Evolutionary conservation across 2,888 invertebrate species (phyloP), one percentile per base, ranked within the genome.

Genomic region (Trichacis sp.): DNA sequence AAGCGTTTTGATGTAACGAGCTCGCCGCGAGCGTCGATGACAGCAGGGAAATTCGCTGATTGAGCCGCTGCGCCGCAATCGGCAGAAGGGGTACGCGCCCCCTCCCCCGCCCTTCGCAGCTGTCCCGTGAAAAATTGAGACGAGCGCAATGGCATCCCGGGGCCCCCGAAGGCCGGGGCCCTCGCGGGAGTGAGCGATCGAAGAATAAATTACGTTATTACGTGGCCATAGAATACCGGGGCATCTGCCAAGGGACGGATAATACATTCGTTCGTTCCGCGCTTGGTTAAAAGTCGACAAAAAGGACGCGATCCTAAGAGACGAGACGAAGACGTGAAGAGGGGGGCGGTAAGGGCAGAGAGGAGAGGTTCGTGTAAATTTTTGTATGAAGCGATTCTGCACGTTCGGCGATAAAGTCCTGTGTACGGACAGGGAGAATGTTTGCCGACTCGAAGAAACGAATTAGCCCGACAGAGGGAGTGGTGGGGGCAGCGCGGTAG

Each of bases 301-400:
- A 62, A 58, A 59, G 50, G 18, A 12, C 45, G 19, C 51, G 30
- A 42, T 38, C 45, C 24, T 17, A 33, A 15, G n/a, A 46, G 36
- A 53, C 14, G 18, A 18, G 14, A 55, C 14, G 47, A 48, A 5
- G 65, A 38, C 40, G 36, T 42, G 38, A 15, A 46, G 38, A 24
- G 57, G 54, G 40, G 36, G 8, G 33, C 6, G 42, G 36, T 42
- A 12, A 38, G 20, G 40, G 58, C 65, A 59, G 60, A 68, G 68
- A 8, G 8, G 8, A 8, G 8, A 24, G 71, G 72, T 59, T 71
- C 71, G 73, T 72, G 76, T 76, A 77, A 75, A 81, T 80, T 82
- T 79, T 79, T 73, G 73, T 81, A 78, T 77, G 76, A 82, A 80
- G 79, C 76, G 72, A 82, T 81, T 81, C 76, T 69, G 75, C 70